phyloP scores from a whole-genome alignment of 2,888 invertebrate species.

The Celastrina argiolus region DNA sequence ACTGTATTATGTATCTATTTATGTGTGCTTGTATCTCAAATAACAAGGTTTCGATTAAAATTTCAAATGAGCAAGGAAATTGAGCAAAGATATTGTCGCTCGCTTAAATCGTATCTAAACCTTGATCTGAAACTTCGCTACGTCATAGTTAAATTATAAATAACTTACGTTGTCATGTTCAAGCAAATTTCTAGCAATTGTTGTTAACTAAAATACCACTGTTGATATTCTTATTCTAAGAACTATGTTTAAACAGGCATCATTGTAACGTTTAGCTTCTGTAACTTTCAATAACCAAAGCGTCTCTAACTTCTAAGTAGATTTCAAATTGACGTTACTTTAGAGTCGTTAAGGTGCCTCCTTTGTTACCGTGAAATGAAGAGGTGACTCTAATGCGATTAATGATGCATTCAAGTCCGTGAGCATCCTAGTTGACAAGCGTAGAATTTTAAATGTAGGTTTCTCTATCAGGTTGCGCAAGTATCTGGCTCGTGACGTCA shows the following conservation, averaged over 20 bases:
- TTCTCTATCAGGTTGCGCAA: slow-evolving; percentile 37
- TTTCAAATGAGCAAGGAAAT: slow-evolving; percentile 8
- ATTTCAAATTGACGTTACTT: background rate
- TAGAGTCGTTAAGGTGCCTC: background rate
- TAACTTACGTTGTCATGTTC: no score
- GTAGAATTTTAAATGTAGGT: slow-evolving; percentile 31
- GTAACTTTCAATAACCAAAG: no score
- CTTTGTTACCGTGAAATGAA: slow-evolving; percentile 1
- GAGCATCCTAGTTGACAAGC: slow-evolving; percentile 22
- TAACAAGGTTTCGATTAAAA: background rate
- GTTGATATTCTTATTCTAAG: no score
- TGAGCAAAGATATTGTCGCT: background rate
- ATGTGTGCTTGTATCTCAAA: background rate
- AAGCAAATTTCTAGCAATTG: no score
- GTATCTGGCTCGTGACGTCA: slow-evolving; percentile 50
- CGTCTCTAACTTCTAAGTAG: no score
- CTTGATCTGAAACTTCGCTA: background rate
- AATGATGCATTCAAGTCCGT: slow-evolving; percentile 21
- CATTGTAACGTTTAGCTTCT: no score
- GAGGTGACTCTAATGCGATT: slow-evolving; percentile 12
- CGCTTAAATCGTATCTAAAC: background rate
- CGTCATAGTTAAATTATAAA: no score
- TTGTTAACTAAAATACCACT: no score
- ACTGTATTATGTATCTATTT: no score
- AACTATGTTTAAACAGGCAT: no score